Base-by-base conservation (phyloP, 2,888 invertebrate genomes). In the Nemotelus pantherinus region DNA sequence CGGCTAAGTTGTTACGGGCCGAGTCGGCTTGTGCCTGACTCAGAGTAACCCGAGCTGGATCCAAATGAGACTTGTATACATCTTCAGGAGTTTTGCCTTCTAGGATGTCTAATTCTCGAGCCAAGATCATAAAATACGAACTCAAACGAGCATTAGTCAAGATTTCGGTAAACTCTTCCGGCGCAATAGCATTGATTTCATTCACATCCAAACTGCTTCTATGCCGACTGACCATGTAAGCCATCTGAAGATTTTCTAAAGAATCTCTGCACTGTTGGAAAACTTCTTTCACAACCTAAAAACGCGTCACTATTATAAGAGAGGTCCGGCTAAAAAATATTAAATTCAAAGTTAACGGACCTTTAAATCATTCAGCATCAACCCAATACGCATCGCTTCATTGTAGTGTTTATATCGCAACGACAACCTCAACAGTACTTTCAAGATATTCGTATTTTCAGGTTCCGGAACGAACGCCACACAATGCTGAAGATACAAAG, bases 81-180 rank as follows among this genome's bases (percentile, higher is more conserved):
- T 97, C 97, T 86, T 98, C 97, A 0, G 98, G 98, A 2, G 94
- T 93, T 88, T 98, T 98, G 0, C 98, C 95, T 84, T 97, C 97
- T 93, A 97, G 93, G 80, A 98, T 96, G 85, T 98, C 98, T 81
- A 98, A 90, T 93, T 98, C 98, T 87, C 96, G 90, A 7, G 92
- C 97, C 77, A 98, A 88, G 81, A 93, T 94, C 48, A 95, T 88
- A 86, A 97, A 98, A 84, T 96, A 93, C 80, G 93, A 92, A 86
- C 94, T 97, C 79, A 98, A 90, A 81, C 95, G 93, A 6, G 94
- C 91, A 86, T 98, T 98, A 3, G 95, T 93, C 87, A 97, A 92
- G 80, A 98, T 95, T 82, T 94, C 95, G 64, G 90, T 89, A 39
- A 96, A 87, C 81, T 95, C 92, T 81, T 94, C 92, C 9, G 87